Evolutionary conservation across 92 coral and sea anemone species (phyloP), one percentile per base, ranked within the genome.

Genomic region (Umimayanthus chanpuru): DNA sequence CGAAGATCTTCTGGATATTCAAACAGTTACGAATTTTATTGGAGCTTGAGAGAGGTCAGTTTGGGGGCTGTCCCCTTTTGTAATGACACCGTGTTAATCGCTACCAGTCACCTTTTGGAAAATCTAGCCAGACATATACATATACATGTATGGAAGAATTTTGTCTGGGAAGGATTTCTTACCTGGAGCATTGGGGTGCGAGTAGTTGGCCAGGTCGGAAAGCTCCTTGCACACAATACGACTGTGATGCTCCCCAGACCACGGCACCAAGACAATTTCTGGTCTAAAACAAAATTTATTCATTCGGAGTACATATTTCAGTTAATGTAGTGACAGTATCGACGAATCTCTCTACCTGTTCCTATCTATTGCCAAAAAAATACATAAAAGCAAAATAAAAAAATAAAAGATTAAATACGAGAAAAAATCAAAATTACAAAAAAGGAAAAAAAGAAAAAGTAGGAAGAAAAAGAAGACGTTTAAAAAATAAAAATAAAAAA

Each of bases 151-250:
- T 32, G 36, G 36, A 32, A 32, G 36, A 2, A 32, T 32, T 32
- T 32, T 32, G 36, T 32, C 36, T 32, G 36, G 36, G 36, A 32
- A 32, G 36, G 36, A 32, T 32, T 32, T 32, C 78, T 5, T 76
- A 89, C 98, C 99, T 90, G 98, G 97, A 2, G 97, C 99, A 36
- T 92, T 89, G 5, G 99, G 98, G 70, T 95, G 94, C 16, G 97
- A 91, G 89, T 97, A 97, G 91, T 97, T 95, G 29, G 93, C 94
- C 80, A 97, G 85, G 77, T 97, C 94, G 28, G 88, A 84, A 39
- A 94, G 80, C 56, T 95, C 90, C 80, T 91, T 91, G 81, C 98
- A 95, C 53, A 94, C 91, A 36, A 97, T 88, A 55, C 97, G 95
- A 65, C 91, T 89, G 61, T 82, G 80, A 71, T 97, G 96, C 5